phyloP scores from a whole-genome alignment of 2,113 vertebrate species.

The Pontoporia blainvillei region DNA sequence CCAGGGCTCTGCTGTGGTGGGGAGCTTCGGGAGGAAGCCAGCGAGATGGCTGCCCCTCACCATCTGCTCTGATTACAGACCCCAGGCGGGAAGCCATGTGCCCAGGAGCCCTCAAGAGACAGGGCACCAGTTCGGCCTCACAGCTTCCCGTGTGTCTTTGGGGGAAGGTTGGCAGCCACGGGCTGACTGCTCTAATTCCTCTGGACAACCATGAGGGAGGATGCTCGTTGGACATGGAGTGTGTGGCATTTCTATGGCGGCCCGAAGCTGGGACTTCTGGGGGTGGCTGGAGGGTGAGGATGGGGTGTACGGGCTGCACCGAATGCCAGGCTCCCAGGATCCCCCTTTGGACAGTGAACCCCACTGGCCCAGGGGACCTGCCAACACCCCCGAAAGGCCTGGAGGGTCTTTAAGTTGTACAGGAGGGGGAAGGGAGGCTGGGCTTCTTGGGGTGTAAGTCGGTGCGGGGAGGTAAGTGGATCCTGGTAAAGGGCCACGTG shows the following conservation, averaged over 20 bases:
- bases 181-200: background rate
- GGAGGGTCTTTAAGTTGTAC: background rate
- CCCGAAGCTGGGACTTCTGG: background rate
- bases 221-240: too few relatives aligned
- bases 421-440: background rate
- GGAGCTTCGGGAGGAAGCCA: rapidly evolving
- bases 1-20: rapidly evolving
- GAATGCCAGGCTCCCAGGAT: background rate
- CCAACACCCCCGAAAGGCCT: background rate
- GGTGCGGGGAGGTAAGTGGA: too few relatives aligned
- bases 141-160: background rate
- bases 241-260: background rate
- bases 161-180: background rate
- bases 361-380: background rate
- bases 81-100: background rate
- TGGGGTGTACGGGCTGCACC: rapidly evolving
- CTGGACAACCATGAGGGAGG: background rate
- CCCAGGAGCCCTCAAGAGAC: background rate
- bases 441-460: background rate
- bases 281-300: background rate
- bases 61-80: background rate
- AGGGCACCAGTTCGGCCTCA: rapidly evolving
- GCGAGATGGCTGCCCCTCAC: background rate
- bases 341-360: background rate
- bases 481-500: rapidly evolving